A percentile compares a stretch with the other conserved stretches of the same genome.
Evolutionary conservation across 2,797 vertebrate species (phyloP).

Genomic region (Takifugu rubripes): DNA sequence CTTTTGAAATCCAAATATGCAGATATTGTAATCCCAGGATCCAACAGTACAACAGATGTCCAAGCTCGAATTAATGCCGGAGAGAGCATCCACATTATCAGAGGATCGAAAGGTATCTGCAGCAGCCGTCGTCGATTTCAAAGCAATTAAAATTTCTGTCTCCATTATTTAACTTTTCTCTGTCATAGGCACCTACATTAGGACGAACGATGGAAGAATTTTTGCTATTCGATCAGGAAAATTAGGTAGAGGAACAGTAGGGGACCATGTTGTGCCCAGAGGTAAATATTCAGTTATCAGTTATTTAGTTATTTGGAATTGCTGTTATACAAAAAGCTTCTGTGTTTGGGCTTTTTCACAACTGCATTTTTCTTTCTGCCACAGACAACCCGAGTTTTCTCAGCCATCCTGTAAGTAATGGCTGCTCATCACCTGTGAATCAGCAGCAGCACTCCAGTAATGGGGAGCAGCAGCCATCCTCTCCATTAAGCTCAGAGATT

Average conservation of each 20-base stretch:
- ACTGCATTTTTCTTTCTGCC: constrained; percentile 14
- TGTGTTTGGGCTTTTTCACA: background rate
- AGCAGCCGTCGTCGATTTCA: background rate
- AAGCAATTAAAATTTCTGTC: background rate
- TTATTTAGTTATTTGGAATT: background rate
- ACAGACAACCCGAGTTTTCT: constrained; percentile 78
- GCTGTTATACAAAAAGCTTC: background rate
- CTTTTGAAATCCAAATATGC: constrained; percentile 24
- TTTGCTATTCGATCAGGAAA: constrained; percentile 96
- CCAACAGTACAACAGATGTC: constrained; percentile 92
- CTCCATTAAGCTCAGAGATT: constrained; percentile 89
- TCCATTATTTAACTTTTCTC: constrained; percentile 17
- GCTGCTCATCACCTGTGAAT: constrained; percentile 83
- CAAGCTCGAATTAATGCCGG: constrained; percentile 95
- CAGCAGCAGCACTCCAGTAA: constrained; percentile 76
- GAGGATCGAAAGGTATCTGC: constrained; percentile 91
- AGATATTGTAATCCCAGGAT: constrained; percentile 98
- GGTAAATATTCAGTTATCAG: constrained; percentile 53
- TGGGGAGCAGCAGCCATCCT: constrained; percentile 77
- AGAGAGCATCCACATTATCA: constrained; percentile 96
- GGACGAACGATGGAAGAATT: constrained; percentile 94
- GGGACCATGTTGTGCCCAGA: constrained; percentile 77
- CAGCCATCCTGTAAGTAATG: constrained; percentile 81
- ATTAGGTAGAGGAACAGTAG: constrained; percentile 81
- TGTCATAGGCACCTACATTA: constrained; percentile 90